Evolutionary conservation across 2,888 invertebrate genomes (phyloP).

Genomic region (Conchocele bisecta): DNA sequence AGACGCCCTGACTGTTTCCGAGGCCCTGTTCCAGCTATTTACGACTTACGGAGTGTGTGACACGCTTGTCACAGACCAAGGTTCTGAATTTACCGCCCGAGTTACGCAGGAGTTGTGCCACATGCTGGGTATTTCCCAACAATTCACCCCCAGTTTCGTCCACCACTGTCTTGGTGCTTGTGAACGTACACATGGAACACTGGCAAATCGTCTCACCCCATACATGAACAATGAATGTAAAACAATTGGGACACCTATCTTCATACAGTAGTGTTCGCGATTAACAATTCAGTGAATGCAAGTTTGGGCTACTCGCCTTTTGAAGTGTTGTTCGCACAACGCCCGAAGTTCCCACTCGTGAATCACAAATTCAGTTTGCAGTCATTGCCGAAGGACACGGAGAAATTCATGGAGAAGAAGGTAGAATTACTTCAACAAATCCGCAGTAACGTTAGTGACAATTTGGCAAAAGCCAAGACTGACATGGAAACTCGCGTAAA

Average conservation of each 20-base stretch:
- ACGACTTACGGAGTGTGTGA: slow-evolving; percentile 40
- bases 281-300: slow-evolving; percentile 32
- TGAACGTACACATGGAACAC: slow-evolving; percentile 39
- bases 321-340: slow-evolving; percentile 37
- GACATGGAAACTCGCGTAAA: slow-evolving; percentile 13
- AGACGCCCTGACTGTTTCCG: slow-evolving; percentile 36
- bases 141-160: slow-evolving; percentile 39
- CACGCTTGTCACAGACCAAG: slow-evolving; percentile 33
- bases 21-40: slow-evolving; percentile 33
- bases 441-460: not conserved
- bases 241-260: slow-evolving; percentile 30
- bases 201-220: slow-evolving; percentile 35
- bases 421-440: not conserved
- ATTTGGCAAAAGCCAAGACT: not conserved
- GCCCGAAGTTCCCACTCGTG: slow-evolving; percentile 37
- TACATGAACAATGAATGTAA: slow-evolving; percentile 28
- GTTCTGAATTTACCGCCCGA: slow-evolving; percentile 40
- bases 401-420: slow-evolving; percentile 2
- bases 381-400: slow-evolving; percentile 7
- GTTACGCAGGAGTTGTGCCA: slow-evolving; percentile 39
- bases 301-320: slow-evolving; percentile 35
- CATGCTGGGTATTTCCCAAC: slow-evolving; percentile 25
- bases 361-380: not conserved
- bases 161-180: slow-evolving; percentile 41
- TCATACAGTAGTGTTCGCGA: slow-evolving; percentile 27